Base-by-base conservation (phyloP, 1,140 invertebrate species). In the Monomorium pharaonis region DNA sequence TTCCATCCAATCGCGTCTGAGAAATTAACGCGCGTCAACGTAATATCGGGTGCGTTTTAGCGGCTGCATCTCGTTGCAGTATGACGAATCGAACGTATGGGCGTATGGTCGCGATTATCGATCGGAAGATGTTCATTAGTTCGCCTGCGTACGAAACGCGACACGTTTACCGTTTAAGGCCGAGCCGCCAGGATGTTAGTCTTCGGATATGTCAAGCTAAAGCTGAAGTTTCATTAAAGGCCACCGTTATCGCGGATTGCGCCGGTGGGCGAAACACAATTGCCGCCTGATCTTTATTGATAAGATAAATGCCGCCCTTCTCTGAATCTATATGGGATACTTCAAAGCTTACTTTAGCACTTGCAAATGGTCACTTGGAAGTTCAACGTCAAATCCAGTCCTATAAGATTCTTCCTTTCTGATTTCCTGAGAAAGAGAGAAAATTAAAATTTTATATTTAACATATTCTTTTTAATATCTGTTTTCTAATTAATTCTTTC, bases 141-240 rank as follows among this genome's bases (percentile, higher is more conserved):
- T 44, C 54, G 21, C 24, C 10, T 47, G 56, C 37, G 54, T 42
- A 37, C 3, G 56, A 77, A 62, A 77, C 33, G 49, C 12, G 51
- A 56, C 24, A 75, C 49, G 42, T 76, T 58, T 30, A 44, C 9
- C 16, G 12, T 2, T 27, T 75, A 44, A 76, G 37, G 37, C n/a
- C 14, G 58, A 27, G n/a, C 30, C 6, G 16, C 62, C 12, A 47
- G 18, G 42, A 27, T 44, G 21, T 76, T 60, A 60, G 54, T 27
- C 37, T 12, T 18, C 6, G 21, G 33, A 12, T 44, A 37, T 16
- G 21, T 30, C 18, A 14, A 63, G 18, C 37, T 63, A 47, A 77
- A 77, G 75, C 27, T 47, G 75, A 77, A 49, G 58, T 77, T 77
- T 77, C 42, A 63, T 77, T 77, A 63, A 77, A 77, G 56, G 47